Evolutionary conservation across 1,140 invertebrate genomes (phyloP).

Genomic region (Mactra quadrangularis): DNA sequence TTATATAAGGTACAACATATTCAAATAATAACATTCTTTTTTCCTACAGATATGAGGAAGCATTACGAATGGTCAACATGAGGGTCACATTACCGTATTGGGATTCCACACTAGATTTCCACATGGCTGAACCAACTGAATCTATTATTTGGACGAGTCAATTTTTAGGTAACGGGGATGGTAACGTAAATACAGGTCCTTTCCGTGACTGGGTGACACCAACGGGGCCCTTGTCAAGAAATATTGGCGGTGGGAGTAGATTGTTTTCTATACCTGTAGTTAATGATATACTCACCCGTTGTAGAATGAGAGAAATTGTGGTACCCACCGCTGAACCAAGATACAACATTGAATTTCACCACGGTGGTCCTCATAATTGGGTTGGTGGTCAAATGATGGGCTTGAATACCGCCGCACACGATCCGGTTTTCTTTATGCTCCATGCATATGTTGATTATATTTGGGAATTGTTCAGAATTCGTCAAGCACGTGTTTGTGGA

Average conservation of each 20-base stretch:
- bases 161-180: constrained; percentile 82
- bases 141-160: constrained; percentile 79
- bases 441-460: constrained; percentile 82
- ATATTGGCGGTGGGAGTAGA: constrained; percentile 37
- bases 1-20: too few relatives aligned
- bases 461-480: constrained; percentile 71
- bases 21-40: constrained; percentile 17
- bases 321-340: constrained; percentile 51
- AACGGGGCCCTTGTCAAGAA: constrained; percentile 57
- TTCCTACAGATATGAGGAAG: constrained; percentile 66
- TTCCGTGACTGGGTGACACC: constrained; percentile 71
- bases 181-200: constrained; percentile 81
- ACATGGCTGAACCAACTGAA: constrained; percentile 74
- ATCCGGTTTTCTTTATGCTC: constrained; percentile 82
- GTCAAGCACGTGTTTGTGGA: constrained; percentile 31
- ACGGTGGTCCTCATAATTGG: constrained; percentile 71
- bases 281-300: constrained; percentile 28
- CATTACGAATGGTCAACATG: constrained; percentile 64
- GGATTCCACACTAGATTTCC: constrained; percentile 80
- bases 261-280: constrained; percentile 45
- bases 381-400: constrained; percentile 73
- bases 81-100: constrained; percentile 81
- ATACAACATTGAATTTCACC: constrained; percentile 70
- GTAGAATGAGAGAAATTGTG: constrained; percentile 43
- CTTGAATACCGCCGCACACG: constrained; percentile 78